These are phyloP conservation scores for Scolanthus callimorphus DNA, from an alignment of 92 coral and sea anemone genomes.

Conservation along the genomic window DNA sequence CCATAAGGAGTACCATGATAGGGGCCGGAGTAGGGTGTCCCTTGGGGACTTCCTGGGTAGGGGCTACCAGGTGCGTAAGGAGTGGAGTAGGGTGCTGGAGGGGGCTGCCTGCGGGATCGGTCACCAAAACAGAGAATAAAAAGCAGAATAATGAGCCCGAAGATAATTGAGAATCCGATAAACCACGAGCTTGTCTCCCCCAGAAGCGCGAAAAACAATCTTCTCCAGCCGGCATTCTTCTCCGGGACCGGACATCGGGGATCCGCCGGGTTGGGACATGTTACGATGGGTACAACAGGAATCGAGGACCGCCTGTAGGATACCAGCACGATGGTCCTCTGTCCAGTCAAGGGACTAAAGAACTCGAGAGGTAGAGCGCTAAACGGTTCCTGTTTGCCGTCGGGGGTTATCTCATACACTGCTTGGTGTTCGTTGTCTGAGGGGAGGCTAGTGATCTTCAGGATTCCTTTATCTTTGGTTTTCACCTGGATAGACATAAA, in stretches of 20 bases:
- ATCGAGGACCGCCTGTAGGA: constrained; percentile 50
- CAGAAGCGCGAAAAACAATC: constrained; percentile 53
- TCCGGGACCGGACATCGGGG: constrained; percentile 27
- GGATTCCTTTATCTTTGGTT: constrained; percentile 53
- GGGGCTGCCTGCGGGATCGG: constrained; percentile 27
- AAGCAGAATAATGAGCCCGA: constrained; percentile 67
- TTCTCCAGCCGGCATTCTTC: constrained; percentile 28
- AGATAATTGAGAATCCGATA: constrained; percentile 66
- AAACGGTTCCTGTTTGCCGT: constrained; percentile 60
- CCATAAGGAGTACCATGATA: constrained; percentile 44
- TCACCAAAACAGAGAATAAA: constrained; percentile 68
- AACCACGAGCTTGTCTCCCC: constrained; percentile 88
- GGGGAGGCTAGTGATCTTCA: constrained; percentile 21
- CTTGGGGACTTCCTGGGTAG: constrained; percentile 41
- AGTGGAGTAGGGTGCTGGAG: constrained; percentile 22
- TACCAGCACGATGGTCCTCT: constrained; percentile 55
- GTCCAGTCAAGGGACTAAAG: constrained; percentile 74
- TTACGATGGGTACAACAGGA: constrained; percentile 10
- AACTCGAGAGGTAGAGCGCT: constrained; percentile 67
- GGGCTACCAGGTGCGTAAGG: constrained; percentile 44
- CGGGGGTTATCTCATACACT: constrained; percentile 54
- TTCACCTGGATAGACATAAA: constrained; percentile 49
- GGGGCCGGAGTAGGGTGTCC: constrained; percentile 31
- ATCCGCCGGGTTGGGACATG: constrained; percentile 45
- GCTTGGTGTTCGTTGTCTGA: constrained; percentile 43